Evolutionary conservation across 2,113 vertebrate genomes (phyloP), one percentile per base, ranked within the genome.

Genomic region (Sinocyclocheilus rhinocerous): DNA sequence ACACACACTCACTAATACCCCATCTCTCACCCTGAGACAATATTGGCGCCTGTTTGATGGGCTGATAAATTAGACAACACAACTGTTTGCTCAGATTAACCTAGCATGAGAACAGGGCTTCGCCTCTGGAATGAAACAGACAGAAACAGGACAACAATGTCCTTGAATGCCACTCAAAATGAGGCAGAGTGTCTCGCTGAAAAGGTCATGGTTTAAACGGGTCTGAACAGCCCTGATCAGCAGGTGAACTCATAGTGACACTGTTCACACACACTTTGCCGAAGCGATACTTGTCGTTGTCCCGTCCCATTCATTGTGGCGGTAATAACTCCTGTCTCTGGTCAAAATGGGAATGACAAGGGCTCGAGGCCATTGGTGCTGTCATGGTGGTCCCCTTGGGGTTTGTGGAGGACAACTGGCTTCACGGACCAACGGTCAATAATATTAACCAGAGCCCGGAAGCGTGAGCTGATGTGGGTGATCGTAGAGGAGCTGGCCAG

Each of bases 381-480:
- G 87, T 91, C 87, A 81, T 88, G 88, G 73, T 86, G 87, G 85
- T 88, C 91, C 89, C 91, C 89, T 89, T 6, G 80, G 92, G 92
- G 88, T 87, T 86, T 76, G 77, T 88, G 84, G 87, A 90, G 91
- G 90, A 91, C 92, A 90, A 91, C 89, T 90, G 90, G 87, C 91
- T 93, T 93, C 86, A 93, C 82, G 90, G 92, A 87, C 91, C 92
- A 92, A 87, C 91, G 91, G 92, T 92, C 93, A 94, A 93, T 94
- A 92, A 92, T 89, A 88, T 90, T 91, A 94, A 93, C 88, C 89
- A 90, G 87, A 85, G 90, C 86, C 89, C 85, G 42, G 84, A 85
- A 90, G 84, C 78, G 50, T 79, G 48, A 83, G 63, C 84, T 84
- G 88, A 90, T 87, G 90, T 84, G 89, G 86, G 81, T 76, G 85